Percentiles rank a stretch among this genome's conserved stretches.
Conservation (phyloP, 1,140 invertebrate species). For the Atta texana region DNA sequence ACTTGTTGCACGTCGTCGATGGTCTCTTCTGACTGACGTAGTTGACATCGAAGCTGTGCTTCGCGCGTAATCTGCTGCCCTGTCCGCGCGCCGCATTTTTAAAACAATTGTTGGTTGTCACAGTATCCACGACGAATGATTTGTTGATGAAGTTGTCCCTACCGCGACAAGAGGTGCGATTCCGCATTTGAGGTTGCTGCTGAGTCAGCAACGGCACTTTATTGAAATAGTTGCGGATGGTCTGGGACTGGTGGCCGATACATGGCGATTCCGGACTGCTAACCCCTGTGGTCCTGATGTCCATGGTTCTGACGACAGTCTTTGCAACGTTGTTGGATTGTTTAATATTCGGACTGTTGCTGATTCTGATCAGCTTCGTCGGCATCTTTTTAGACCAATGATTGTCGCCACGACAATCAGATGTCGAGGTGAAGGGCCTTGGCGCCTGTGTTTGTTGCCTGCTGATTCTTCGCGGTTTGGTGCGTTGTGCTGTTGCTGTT, state of each 20-base stretch:
- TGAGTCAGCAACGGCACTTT: constrained; percentile 70
- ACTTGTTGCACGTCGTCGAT: constrained; percentile 15
- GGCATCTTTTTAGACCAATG: constrained; percentile 30
- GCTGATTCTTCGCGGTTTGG: constrained; percentile 46
- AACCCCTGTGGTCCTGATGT: not conserved
- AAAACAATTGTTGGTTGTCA: not conserved
- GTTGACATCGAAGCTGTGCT: not conserved
- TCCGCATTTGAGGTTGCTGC: not conserved
- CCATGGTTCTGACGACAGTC: constrained; percentile 66
- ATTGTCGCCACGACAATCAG: constrained; percentile 55
- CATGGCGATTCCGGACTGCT: constrained; percentile 44
- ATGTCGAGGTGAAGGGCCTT: not conserved
- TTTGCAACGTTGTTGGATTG: constrained; percentile 72
- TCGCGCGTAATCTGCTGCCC: not conserved
- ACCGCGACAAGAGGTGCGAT: not conserved
- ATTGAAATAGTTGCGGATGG: constrained; percentile 81
- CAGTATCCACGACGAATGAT: not conserved
- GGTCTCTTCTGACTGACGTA: constrained; percentile 22
- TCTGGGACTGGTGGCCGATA: constrained; percentile 60
- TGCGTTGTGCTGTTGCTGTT: not conserved
- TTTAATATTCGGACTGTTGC: constrained; percentile 24
- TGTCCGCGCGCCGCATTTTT: not conserved
- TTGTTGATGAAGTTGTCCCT: constrained; percentile 10
- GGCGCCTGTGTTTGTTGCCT: constrained; percentile 29
- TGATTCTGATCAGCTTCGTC: constrained; percentile 1